Conservation (phyloP, 2,888 invertebrate species). For the Drosophila pseudotakahashii region DNA sequence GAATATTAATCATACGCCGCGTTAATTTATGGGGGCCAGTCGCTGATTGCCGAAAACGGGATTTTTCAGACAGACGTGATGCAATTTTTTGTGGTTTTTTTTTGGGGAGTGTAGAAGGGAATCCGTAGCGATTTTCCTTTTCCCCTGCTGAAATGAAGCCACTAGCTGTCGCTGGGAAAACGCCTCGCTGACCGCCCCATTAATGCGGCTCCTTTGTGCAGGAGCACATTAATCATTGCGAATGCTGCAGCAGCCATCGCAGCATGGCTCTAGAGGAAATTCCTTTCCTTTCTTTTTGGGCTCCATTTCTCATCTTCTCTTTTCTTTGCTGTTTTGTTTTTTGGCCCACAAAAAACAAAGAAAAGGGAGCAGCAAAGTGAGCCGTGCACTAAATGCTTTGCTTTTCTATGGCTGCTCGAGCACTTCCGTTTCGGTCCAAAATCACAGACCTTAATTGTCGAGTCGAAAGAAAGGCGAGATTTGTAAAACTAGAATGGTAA, state of each 20-base stretch:
- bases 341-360: slow-evolving; percentile 34
- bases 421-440: slow-evolving; percentile 56
- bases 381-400: slow-evolving; percentile 61
- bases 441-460: slow-evolving; percentile 50
- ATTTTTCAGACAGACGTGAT: slow-evolving; percentile 57
- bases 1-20: slow-evolving; percentile 72
- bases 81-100: slow-evolving; percentile 32
- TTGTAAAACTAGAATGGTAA: not conserved
- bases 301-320: not conserved
- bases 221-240: slow-evolving; percentile 71
- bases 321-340: slow-evolving; percentile 11
- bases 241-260: slow-evolving; percentile 56
- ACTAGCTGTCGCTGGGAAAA: slow-evolving; percentile 33
- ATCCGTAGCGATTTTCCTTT: not conserved
- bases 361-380: slow-evolving; percentile 51
- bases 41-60: slow-evolving; percentile 56
- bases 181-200: slow-evolving; percentile 64
- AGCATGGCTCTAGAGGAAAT: slow-evolving; percentile 34
- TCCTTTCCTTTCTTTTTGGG: not conserved
- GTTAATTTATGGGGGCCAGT: slow-evolving; percentile 60
- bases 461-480: slow-evolving; percentile 11
- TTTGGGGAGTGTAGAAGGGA: slow-evolving; percentile 27
- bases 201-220: slow-evolving; percentile 55
- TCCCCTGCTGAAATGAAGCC: slow-evolving; percentile 52
- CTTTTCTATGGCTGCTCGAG: slow-evolving; percentile 53